Evolutionary conservation across 2,888 invertebrate genomes (phyloP), one percentile per base, ranked within the genome.

Genomic region (Chrysolina americana): DNA sequence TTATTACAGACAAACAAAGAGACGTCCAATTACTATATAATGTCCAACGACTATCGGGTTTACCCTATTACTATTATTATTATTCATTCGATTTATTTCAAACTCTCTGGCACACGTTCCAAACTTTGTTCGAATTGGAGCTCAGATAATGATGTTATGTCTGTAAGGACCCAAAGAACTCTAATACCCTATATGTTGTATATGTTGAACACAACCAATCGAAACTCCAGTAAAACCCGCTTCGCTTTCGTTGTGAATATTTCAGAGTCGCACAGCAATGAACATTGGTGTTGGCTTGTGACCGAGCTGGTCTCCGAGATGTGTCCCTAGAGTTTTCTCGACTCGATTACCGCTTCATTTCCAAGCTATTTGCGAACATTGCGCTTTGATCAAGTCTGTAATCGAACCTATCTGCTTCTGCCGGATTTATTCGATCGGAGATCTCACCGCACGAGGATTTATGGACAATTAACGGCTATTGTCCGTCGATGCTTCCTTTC

Each of bases 391-490:
- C 73, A 59, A 73, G 19, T 11, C 69, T 41, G 70, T 70, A 70
- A 73, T 78, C 70, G 64, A 73, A 63, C 66, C 73, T 70, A 73
- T 76, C 72, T 70, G 73, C 72, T 65, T 68, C 69, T 44, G 71
- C 71, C 47, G 71, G 74, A 79, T 79, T 79, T 78, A 79, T 79
- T 79, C 72, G 73, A 70, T 71, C 68, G 70, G 76, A 75, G 76
- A 77, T 79, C 77, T 73, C 72, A 64, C 75, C 53, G 41, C 68
- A 59, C 36, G 11, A 63, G 65, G 76, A 79, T 79, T 79, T 78
- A 79, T 78, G 76, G 79, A 76, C 79, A 76, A 79, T 79, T 79
- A 79, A 74, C 76, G 63, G 70, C 70, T 66, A 78, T 74, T 78
- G 73, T 76, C 72, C 69, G 72, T 44, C 59, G 48, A 41, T 50